These are phyloP conservation scores for Spinus olivaceus DNA, from an alignment of 2,797 vertebrate genomes.

Conservation along the genomic window DNA sequence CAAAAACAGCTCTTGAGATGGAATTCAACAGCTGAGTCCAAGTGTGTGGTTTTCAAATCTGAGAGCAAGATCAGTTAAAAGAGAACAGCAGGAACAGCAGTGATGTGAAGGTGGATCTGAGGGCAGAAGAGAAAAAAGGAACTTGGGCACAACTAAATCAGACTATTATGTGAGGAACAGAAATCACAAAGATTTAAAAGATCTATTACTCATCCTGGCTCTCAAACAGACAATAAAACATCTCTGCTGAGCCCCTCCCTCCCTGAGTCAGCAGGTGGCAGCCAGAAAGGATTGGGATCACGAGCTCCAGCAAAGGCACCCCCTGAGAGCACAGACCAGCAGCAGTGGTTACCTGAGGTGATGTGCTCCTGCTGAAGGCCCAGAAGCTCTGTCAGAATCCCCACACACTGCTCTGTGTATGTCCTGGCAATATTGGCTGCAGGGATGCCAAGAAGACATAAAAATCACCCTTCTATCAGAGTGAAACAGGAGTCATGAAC, in stretches of 20 bases:
- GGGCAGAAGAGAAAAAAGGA: not conserved
- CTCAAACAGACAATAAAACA: not conserved
- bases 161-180: not conserved
- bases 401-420: constrained; percentile 88
- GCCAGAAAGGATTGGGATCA: not conserved
- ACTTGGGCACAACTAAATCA: not conserved
- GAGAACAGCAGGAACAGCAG: not conserved
- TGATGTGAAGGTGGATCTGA: not conserved
- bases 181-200: not conserved
- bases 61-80: not conserved
- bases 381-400: constrained; percentile 88
- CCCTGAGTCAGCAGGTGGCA: not conserved
- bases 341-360: constrained; percentile 84
- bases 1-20: not conserved
- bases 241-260: not conserved
- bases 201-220: not conserved
- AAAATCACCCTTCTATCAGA: not conserved
- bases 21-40: not conserved
- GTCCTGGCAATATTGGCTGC: constrained; percentile 89
- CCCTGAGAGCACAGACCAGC: not conserved
- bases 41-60: not conserved
- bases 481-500: not conserved
- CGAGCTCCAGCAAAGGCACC: not conserved
- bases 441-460: not conserved
- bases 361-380: constrained; percentile 91